Evolutionary conservation across 2,888 invertebrate genomes (phyloP).

Genomic region (Caenorhabditis becei): DNA sequence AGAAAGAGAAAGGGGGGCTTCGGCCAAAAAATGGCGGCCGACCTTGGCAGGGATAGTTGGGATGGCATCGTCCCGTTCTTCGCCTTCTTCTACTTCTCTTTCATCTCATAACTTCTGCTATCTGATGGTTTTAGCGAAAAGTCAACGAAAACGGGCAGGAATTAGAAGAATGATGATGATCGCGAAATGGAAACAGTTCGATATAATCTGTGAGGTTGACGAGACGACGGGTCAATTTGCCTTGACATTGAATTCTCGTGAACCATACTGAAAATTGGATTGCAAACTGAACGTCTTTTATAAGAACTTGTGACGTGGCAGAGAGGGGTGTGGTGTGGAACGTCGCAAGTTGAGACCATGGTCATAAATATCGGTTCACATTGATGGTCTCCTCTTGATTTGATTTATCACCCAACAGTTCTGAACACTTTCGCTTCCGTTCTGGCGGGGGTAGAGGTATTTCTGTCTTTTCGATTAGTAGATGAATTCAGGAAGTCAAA

Average conservation of each 20-base stretch:
- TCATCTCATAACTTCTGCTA: conserved; percentile 21
- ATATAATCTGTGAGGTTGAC: conserved; percentile 7
- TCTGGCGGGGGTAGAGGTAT: neutral
- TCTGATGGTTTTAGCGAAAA: conserved; percentile 19
- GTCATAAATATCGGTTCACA: neutral
- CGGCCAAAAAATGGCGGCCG: neutral
- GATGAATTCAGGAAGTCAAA: too few species aligned
- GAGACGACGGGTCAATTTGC: conserved; percentile 11
- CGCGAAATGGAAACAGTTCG: conserved; percentile 5
- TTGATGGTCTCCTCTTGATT: neutral
- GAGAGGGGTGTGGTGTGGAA: conserved; percentile 14
- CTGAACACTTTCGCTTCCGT: conserved; percentile 4
- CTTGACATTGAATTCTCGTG: neutral
- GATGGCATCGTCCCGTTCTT: neutral
- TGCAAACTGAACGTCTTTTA: conserved; percentile 31
- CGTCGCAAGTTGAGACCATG: neutral
- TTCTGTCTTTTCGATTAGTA: neutral
- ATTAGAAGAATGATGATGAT: conserved; percentile 22
- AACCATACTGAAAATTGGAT: neutral
- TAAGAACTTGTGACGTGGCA: neutral
- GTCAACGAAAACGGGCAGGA: conserved; percentile 7
- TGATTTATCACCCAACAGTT: neutral
- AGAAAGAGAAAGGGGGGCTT: conserved; percentile 7
- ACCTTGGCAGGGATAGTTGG: conserved; percentile 10
- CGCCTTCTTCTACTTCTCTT: conserved; percentile 1